Percentiles rank a stretch among this genome's conserved stretches.
These are phyloP conservation scores for Leptoclinus maculatus DNA, from an alignment of 2,797 vertebrate species.

Conservation along the genomic window DNA sequence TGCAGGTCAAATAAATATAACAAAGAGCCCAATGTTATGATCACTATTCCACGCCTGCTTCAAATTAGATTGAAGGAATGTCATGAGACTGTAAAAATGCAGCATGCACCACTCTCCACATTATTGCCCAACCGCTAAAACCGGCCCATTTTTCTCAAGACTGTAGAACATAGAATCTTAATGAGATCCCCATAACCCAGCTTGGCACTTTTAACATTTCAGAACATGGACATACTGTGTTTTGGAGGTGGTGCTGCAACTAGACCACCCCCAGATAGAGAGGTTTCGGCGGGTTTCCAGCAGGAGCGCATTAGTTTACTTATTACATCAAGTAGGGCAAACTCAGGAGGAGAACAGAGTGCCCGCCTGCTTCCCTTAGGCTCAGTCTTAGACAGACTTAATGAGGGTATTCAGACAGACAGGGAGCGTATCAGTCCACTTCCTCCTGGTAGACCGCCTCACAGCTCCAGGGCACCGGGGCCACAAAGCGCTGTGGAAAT, in stretches of 20 bases:
- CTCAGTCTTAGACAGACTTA: conserved; percentile 63
- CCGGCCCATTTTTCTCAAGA: conserved; percentile 64
- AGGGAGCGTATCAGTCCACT: conserved; percentile 58
- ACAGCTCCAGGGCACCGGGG: conserved; percentile 32
- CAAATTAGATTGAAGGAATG: conserved; percentile 81
- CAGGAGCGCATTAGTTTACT: conserved; percentile 60
- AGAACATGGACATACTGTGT: conserved; percentile 40
- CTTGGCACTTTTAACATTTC: conserved; percentile 39
- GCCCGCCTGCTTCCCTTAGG: conserved; percentile 50
- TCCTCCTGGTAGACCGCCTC: conserved; percentile 57
- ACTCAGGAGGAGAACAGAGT: conserved; percentile 39
- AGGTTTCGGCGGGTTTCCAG: conserved; percentile 62
- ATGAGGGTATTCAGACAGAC: conserved; percentile 67
- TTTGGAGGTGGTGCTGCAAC: conserved; percentile 37
- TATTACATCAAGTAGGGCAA: conserved; percentile 56
- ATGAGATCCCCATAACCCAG: conserved; percentile 65
- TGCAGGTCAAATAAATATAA: conserved; percentile 68
- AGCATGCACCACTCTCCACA: conserved; percentile 69
- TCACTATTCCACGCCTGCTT: conserved; percentile 78
- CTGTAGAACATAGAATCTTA: conserved; percentile 61
- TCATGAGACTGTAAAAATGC: conserved; percentile 84
- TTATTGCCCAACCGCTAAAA: conserved; percentile 73
- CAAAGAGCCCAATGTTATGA: conserved; percentile 80
- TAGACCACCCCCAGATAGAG: conserved; percentile 69
- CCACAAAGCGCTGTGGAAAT: conserved; percentile 54